Conservation (phyloP, 1,140 invertebrate genomes). For the Dendrolimus punctatus region DNA sequence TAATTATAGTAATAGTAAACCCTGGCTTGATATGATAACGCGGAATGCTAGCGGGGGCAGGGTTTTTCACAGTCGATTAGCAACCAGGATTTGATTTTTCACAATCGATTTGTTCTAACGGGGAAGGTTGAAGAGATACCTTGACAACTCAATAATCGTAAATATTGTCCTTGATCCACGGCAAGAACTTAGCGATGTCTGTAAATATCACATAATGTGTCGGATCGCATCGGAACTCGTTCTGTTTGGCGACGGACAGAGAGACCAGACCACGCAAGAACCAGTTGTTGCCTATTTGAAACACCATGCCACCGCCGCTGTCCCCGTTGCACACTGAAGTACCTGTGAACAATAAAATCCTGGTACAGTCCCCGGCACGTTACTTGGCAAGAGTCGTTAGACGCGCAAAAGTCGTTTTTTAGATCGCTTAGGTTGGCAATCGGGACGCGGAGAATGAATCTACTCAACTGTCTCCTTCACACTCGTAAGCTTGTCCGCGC, state of each 20-base stretch:
- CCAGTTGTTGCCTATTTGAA: slow-evolving; percentile 52
- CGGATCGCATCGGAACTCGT: slow-evolving; percentile 66
- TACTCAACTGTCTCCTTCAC: too few relatives aligned
- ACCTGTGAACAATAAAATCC: slow-evolving; percentile 22
- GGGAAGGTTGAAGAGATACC: not conserved
- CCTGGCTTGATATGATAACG: too few relatives aligned
- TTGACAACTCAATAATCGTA: slow-evolving; percentile 18
- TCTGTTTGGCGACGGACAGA: slow-evolving; percentile 61
- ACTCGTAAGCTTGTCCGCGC: too few relatives aligned
- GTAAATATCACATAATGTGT: slow-evolving; percentile 73
- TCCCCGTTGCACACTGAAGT: slow-evolving; percentile 73
- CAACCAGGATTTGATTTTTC: not conserved
- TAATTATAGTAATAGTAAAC: too few relatives aligned
- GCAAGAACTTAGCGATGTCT: slow-evolving; percentile 70
- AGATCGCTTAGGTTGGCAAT: too few relatives aligned
- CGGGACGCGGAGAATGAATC: too few relatives aligned
- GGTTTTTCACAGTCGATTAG: too few relatives aligned
- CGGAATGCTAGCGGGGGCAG: too few relatives aligned
- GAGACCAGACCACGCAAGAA: slow-evolving; percentile 73
- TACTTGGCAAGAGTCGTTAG: too few relatives aligned
- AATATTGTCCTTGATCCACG: slow-evolving; percentile 64
- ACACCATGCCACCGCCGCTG: slow-evolving; percentile 74
- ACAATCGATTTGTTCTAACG: not conserved
- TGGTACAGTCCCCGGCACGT: too few relatives aligned
- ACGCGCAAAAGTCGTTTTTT: too few relatives aligned